Conservation (phyloP, 1,140 invertebrate species). For the Choristoneura fumiferana region DNA sequence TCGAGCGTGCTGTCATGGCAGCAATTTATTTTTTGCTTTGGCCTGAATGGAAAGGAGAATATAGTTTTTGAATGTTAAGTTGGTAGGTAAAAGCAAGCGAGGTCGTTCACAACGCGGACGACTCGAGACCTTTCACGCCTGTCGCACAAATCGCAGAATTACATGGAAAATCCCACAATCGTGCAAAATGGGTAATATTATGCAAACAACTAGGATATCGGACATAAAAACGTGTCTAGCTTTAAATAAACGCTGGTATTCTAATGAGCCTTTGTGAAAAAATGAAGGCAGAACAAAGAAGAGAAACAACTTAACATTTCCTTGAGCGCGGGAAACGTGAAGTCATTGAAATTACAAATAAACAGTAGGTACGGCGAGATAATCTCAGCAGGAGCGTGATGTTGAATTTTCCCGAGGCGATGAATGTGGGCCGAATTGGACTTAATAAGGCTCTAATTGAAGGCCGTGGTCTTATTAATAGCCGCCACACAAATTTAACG, state of each 20-base stretch:
- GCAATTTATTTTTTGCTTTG: conserved; percentile 12
- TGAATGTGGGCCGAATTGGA: conserved; percentile 41
- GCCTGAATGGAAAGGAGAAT: conserved; percentile 8
- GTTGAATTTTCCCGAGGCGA: conserved; percentile 39
- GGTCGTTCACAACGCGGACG: not conserved
- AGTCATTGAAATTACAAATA: conserved; percentile 39
- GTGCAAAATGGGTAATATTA: conserved; percentile 18
- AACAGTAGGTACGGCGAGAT: conserved; percentile 23
- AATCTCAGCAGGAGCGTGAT: conserved; percentile 31
- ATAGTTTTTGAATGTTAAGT: not conserved
- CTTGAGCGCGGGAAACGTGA: conserved; percentile 47
- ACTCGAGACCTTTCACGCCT: conserved; percentile 25
- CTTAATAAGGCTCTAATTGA: conserved; percentile 43
- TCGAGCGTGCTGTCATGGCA: not conserved
- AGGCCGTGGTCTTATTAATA: conserved; percentile 36
- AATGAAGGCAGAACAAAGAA: conserved; percentile 43
- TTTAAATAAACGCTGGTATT: conserved; percentile 38
- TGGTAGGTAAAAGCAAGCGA: conserved; percentile 11
- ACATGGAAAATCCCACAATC: conserved; percentile 20
- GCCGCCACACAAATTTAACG: conserved; percentile 23
- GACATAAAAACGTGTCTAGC: conserved; percentile 37
- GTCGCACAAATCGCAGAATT: conserved; percentile 27
- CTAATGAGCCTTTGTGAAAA: conserved; percentile 44
- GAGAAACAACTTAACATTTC: conserved; percentile 35
- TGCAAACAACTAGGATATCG: conserved; percentile 18